Conservation (phyloP, 2,113 vertebrate genomes). For the Tursiops truncatus region DNA sequence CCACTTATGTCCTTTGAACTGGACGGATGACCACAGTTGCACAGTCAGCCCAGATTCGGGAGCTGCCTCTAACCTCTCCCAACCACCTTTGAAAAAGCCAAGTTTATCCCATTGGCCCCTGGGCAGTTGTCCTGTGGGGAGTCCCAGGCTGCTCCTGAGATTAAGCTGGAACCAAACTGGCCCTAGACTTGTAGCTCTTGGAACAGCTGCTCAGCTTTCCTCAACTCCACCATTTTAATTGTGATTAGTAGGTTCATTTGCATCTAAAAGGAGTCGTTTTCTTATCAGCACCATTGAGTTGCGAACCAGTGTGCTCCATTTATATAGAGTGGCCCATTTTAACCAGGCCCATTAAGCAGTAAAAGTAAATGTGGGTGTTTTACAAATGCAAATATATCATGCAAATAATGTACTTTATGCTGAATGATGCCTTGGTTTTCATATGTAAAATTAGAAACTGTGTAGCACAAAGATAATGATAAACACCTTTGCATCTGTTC, state of each 20-base stretch:
- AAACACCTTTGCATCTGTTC: conserved; percentile 78
- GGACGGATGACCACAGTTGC: too few relatives aligned
- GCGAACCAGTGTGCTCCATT: conserved; percentile 72
- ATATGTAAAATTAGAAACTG: conserved; percentile 79
- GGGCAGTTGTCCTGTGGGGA: not conserved
- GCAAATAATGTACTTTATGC: conserved; percentile 79
- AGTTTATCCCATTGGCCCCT: not conserved
- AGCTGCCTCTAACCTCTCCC: not conserved
- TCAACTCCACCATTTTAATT: conserved; percentile 67
- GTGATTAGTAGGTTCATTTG: conserved; percentile 78
- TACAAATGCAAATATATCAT: conserved; percentile 83
- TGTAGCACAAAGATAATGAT: conserved; percentile 72
- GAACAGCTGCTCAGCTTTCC: conserved; percentile 70
- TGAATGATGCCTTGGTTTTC: conserved; percentile 79
- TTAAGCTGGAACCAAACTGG: conserved; percentile 35
- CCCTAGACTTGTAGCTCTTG: conserved; percentile 13
- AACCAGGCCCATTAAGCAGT: conserved; percentile 76
- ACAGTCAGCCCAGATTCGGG: not conserved
- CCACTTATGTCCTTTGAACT: not conserved
- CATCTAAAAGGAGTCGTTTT: conserved; percentile 79
- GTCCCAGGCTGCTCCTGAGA: conserved; percentile 14
- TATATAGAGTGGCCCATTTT: conserved; percentile 77
- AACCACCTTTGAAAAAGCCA: not conserved
- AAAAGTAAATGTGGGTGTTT: conserved; percentile 81
- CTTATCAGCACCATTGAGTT: conserved; percentile 80